These are phyloP conservation scores for Orientallactaga bullata DNA, from an alignment of 2,113 vertebrate species.

Conservation along the genomic window DNA sequence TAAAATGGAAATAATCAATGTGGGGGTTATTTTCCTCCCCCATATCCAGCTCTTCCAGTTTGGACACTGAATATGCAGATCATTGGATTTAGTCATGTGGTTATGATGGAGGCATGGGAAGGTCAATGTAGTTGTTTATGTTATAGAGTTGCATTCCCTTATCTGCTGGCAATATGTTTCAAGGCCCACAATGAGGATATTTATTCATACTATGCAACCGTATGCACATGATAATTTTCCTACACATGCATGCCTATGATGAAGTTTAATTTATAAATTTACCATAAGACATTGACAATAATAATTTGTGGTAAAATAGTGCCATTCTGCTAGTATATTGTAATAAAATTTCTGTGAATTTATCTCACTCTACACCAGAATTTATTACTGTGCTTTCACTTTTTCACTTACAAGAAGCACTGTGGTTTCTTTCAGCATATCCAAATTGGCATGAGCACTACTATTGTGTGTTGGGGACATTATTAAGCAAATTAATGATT, in stretches of 20 bases:
- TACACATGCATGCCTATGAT: not conserved
- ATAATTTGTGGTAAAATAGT: not conserved
- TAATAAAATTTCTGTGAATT: not conserved
- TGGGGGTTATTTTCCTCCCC: not conserved
- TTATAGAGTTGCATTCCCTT: not conserved
- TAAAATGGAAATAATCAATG: not conserved
- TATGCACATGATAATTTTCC: not conserved
- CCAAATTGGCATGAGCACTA: not conserved
- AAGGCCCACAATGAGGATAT: not conserved
- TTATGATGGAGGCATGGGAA: not conserved
- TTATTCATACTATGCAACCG: too few relatives aligned
- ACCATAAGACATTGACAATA: not conserved
- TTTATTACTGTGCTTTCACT: not conserved
- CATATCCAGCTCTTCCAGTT: not conserved
- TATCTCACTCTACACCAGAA: not conserved
- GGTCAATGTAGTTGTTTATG: not conserved
- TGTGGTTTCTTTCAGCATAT: not conserved
- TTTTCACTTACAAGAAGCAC: not conserved
- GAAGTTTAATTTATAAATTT: not conserved
- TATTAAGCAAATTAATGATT: not conserved
- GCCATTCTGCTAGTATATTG: not conserved
- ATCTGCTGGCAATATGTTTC: not conserved
- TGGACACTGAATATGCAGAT: not conserved
- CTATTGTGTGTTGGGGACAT: not conserved
- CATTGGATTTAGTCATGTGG: not conserved